Conservation (phyloP, 2,888 invertebrate species). For the Schizaphis graminum region DNA sequence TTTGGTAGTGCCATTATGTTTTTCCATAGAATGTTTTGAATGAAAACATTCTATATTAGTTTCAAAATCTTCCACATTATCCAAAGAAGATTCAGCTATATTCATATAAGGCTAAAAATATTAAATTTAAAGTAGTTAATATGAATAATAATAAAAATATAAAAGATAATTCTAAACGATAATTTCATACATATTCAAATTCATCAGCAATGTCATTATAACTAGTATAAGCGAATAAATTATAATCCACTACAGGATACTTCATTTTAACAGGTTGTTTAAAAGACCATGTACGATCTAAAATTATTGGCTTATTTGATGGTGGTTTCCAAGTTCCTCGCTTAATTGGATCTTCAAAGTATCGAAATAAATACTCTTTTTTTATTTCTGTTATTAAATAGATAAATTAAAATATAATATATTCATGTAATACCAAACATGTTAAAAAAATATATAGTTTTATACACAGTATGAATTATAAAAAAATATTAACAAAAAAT, state of each 20-base stretch:
- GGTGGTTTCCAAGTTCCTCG: slow-evolving; percentile 18
- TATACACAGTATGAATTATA: background rate
- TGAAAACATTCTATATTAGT: background rate
- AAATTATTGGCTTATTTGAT: background rate
- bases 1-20: background rate
- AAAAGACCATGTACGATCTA: slow-evolving; percentile 30
- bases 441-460: background rate
- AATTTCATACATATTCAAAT: slow-evolving; percentile 12
- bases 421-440: background rate
- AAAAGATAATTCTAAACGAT: background rate
- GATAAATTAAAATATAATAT: background rate
- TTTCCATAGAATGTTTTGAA: background rate
- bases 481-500: background rate
- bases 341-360: slow-evolving; percentile 17
- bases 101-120: slow-evolving; percentile 36
- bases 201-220: slow-evolving; percentile 26
- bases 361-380: slow-evolving; percentile 14
- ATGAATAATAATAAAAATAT: background rate
- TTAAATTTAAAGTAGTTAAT: background rate
- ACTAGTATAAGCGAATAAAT: background rate
- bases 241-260: background rate
- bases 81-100: slow-evolving; percentile 19
- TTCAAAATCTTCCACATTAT: background rate
- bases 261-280: background rate
- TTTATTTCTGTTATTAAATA: slow-evolving; percentile 2